Percentiles rank a stretch among this genome's conserved stretches.
phyloP scores from a whole-genome alignment of 2,797 vertebrate species.

The Pyrocephalus nanus region DNA sequence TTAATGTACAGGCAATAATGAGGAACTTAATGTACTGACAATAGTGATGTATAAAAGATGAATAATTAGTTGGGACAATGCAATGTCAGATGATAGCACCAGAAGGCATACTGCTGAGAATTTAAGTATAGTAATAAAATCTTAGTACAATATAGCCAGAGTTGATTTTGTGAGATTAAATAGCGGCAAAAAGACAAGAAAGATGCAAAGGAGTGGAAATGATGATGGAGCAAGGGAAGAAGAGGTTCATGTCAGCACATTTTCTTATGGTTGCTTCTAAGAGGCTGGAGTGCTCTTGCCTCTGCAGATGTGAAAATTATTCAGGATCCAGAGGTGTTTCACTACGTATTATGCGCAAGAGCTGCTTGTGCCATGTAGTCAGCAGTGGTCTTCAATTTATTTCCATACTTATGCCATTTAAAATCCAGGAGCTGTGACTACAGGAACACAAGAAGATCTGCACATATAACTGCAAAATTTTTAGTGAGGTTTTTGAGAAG shows the following conservation, averaged over 20 bases:
- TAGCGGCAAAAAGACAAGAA: background rate
- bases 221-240: background rate
- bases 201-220: background rate
- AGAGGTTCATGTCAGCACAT: background rate
- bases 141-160: background rate
- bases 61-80: background rate
- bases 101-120: background rate
- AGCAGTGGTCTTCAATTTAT: background rate
- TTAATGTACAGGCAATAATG: background rate
- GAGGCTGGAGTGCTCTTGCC: background rate
- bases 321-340: background rate
- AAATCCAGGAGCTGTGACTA: background rate
- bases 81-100: background rate
- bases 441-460: background rate
- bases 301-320: background rate
- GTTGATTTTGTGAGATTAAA: background rate
- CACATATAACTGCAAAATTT: background rate
- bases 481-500: background rate
- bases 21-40: background rate
- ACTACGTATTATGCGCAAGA: rapidly evolving
- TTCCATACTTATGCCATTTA: background rate
- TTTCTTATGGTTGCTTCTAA: background rate
- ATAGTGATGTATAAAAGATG: background rate
- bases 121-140: background rate
- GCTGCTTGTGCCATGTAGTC: background rate